Base-by-base conservation (phyloP, 2,888 invertebrate species). In the Apamea sordens region DNA sequence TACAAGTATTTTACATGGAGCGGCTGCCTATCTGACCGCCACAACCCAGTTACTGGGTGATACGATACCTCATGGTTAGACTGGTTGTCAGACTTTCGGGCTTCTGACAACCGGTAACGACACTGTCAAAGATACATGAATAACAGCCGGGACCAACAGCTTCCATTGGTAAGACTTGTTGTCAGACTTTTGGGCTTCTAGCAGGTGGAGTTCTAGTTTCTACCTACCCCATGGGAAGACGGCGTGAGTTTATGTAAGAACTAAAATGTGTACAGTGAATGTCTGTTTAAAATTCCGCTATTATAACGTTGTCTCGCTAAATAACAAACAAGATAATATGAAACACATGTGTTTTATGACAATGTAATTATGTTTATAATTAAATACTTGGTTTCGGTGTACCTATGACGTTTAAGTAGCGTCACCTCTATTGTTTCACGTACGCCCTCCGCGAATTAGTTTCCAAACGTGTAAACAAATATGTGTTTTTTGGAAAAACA, bases 341-440 rank as follows among this genome's bases (percentile, higher is more conserved):
- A 32, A 68, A 47, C 47, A 67, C n/a, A 13, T 70, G 71, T 79
- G 5, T 64, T 71, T 71, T 64, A 79, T 44, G 21, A 15, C 59
- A 32, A 44, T 53, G 18, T 24, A 56, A 11, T 24, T 10, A 50
- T 44, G 32, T 64, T 44, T 56, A 50, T 28, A 13, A 68, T 56
- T 77, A 67, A 36, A 18, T 53, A 53, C 53, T 63, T 67, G 28
- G 36, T 73, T 59, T 21, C 13, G 0, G 36, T 53, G 5, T 13
- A 28, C 15, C 15, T 28, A 41, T 67, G 56, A 68, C 47, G 13
- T 28, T 50, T 18, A 18, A 24, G 21, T 50, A 36, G 13, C 53
- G 41, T 76, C 47, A 61, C 24, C 18, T 78, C 67, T 47, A 32
- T 79, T 78, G 50, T 68, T 67, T 59, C 28, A 53, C 41, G 28